These are phyloP conservation scores for Tipula lateralis DNA, from an alignment of 2,888 invertebrate species.

Conservation along the genomic window DNA sequence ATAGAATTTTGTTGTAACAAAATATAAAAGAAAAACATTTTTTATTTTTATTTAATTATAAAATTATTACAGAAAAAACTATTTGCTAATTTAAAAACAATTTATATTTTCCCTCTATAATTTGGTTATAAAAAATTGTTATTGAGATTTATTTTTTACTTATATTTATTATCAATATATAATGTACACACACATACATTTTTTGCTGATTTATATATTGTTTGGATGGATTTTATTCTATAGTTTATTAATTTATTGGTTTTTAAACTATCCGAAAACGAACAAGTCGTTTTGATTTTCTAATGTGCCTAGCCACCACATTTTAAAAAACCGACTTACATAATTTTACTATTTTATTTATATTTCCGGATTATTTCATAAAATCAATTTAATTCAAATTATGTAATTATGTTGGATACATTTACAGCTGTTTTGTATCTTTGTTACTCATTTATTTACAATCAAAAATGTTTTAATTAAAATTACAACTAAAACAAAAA, in stretches of 20 bases:
- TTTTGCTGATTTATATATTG: not conserved
- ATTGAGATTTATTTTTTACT: not conserved
- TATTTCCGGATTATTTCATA: not conserved
- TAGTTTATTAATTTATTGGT: not conserved
- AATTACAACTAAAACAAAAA: not conserved
- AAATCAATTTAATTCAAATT: not conserved
- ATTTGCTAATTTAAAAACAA: not conserved
- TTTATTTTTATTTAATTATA: constrained; percentile 19
- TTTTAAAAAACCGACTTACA: not conserved
- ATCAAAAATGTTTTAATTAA: not conserved
- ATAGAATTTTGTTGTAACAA: not conserved
- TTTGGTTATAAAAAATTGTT: not conserved
- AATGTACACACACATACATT: not conserved
- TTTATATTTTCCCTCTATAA: not conserved
- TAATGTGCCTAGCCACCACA: not conserved
- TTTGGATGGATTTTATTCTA: not conserved
- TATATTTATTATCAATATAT: not conserved
- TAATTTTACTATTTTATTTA: not conserved
- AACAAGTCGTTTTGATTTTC: not conserved
- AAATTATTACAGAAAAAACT: not conserved
- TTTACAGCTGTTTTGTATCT: not conserved
- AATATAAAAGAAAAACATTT: constrained; percentile 26
- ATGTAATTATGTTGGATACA: not conserved
- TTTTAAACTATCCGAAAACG: not conserved
- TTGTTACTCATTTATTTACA: constrained; percentile 2